Evolutionary conservation across 2,113 vertebrate species (phyloP).

Genomic region (Laterallus jamaicensis): DNA sequence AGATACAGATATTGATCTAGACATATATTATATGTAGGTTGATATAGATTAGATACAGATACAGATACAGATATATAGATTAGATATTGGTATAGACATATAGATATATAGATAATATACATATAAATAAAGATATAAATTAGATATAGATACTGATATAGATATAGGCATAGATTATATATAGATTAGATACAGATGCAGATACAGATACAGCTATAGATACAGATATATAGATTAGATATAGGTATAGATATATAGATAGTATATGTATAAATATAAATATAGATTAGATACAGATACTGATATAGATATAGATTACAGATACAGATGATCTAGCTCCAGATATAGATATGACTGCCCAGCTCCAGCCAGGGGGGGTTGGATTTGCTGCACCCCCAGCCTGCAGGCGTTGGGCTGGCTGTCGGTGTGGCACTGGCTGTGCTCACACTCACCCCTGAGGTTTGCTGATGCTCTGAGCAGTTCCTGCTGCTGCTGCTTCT

Average conservation of each 20-base stretch:
- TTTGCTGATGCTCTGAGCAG: neutral
- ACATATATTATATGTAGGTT: too few relatives aligned
- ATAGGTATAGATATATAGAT: neutral
- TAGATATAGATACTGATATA: neutral
- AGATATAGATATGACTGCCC: too few relatives aligned
- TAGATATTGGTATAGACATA: fast-evolving
- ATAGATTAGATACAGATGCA: neutral
- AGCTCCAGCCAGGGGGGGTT: too few relatives aligned
- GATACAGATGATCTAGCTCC: too few relatives aligned
- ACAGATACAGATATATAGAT: neutral
- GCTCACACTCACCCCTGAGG: neutral
- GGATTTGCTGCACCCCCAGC: neutral
- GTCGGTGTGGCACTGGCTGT: neutral
- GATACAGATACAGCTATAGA: too few relatives aligned
- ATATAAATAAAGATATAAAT: too few relatives aligned
- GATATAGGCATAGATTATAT: too few relatives aligned
- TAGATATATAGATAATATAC: too few relatives aligned
- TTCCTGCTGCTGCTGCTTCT: neutral
- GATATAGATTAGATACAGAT: neutral
- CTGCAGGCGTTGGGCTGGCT: neutral
- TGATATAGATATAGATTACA: neutral
- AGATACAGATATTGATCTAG: too few relatives aligned
- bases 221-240: too few relatives aligned
- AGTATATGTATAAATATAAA: neutral
- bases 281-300: neutral